phyloP scores from a whole-genome alignment of 2,113 vertebrate genomes.

The Pholis gunnellus region DNA sequence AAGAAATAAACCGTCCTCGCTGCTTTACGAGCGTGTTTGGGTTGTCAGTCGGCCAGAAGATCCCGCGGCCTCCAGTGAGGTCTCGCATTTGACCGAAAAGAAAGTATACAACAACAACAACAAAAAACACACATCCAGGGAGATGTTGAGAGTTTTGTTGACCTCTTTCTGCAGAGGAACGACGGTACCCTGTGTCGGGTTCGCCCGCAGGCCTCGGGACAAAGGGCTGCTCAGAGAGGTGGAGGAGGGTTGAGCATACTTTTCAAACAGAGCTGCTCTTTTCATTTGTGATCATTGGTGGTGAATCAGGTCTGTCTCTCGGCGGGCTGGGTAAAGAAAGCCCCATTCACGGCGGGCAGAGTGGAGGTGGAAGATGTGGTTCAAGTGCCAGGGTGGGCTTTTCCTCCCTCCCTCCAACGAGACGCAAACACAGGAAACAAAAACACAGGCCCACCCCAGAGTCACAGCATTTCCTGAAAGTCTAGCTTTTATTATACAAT shows the following conservation, averaged over 20 bases:
- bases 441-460: slow-evolving; percentile 43
- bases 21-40: slow-evolving; percentile 74
- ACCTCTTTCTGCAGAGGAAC: slow-evolving; percentile 40
- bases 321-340: slow-evolving; percentile 61
- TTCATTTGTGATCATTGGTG: slow-evolving; percentile 57
- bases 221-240: slow-evolving; percentile 54
- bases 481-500: slow-evolving; percentile 29
- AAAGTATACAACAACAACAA: slow-evolving; percentile 33
- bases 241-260: slow-evolving; percentile 15
- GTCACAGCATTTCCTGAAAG: slow-evolving; percentile 43
- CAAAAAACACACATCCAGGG: slow-evolving; percentile 18
- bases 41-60: slow-evolving; percentile 70
- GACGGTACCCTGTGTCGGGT: slow-evolving; percentile 20
- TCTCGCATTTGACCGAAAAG: slow-evolving; percentile 53
- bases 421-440: slow-evolving; percentile 45
- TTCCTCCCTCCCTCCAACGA: slow-evolving; percentile 37
- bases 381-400: slow-evolving; percentile 40
- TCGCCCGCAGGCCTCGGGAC: slow-evolving; percentile 38
- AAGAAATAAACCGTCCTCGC: slow-evolving; percentile 66
- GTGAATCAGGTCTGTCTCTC: slow-evolving; percentile 72
- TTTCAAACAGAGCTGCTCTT: slow-evolving; percentile 65
- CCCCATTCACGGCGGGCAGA: slow-evolving; percentile 61
- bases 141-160: slow-evolving; percentile 64
- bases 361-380: slow-evolving; percentile 56
- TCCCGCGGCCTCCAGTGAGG: slow-evolving; percentile 48